Evolutionary conservation across 2,797 vertebrate genomes (phyloP).

Genomic region (Chiloscyllium punctatum): DNA sequence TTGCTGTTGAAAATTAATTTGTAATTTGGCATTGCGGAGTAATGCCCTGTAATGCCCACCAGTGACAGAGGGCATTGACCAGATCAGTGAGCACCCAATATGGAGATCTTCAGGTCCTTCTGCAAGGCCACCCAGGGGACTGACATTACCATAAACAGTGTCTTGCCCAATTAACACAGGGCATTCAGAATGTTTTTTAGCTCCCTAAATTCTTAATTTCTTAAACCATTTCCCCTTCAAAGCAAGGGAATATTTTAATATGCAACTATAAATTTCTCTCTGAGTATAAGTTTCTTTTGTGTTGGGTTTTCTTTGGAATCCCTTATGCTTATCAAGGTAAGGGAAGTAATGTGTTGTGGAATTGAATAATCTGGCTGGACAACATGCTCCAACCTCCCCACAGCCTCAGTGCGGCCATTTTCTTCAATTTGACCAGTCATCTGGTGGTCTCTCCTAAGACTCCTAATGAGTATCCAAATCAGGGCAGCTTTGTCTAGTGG

Average conservation of each 20-base stretch:
- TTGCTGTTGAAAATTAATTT: too few relatives aligned
- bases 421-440: not conserved
- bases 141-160: too few relatives aligned
- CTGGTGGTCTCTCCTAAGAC: not conserved
- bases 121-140: too few relatives aligned
- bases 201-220: not conserved
- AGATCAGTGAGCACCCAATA: too few relatives aligned
- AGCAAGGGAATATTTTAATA: not conserved
- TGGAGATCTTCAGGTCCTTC: too few relatives aligned
- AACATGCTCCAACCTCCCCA: not conserved
- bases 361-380: not conserved
- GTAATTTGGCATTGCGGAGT: too few relatives aligned
- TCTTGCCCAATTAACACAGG: too few relatives aligned
- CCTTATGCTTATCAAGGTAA: not conserved
- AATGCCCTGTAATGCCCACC: too few relatives aligned
- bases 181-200: not conserved
- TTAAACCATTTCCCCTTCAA: too few relatives aligned
- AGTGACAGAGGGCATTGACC: too few relatives aligned
- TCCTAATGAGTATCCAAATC: not conserved
- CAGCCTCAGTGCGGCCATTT: not conserved
- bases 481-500: not conserved
- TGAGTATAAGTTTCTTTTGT: not conserved
- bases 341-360: not conserved
- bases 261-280: not conserved
- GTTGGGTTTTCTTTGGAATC: not conserved